A percentile compares a stretch with the other conserved stretches of the same genome.
These are phyloP conservation scores for Galaxias olidus DNA, from an alignment of 2,797 vertebrate species.

Conservation along the genomic window DNA sequence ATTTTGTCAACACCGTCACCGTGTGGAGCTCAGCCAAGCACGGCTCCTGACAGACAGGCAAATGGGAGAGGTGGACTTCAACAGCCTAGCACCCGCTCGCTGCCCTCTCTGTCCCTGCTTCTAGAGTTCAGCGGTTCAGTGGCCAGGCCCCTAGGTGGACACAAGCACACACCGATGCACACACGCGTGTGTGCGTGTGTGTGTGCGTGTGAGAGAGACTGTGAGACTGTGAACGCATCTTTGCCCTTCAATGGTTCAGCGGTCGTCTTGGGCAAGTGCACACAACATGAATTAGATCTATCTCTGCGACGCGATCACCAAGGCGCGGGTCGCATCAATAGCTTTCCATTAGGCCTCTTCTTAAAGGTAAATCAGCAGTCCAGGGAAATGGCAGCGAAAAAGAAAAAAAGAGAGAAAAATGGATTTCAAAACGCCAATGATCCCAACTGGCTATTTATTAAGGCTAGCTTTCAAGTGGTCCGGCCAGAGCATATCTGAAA, in stretches of 20 bases:
- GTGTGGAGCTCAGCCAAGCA: conserved; percentile 73
- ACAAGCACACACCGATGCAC: conserved; percentile 29
- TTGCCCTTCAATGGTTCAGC: conserved; percentile 20
- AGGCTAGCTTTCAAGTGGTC: no score
- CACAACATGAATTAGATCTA: conserved; percentile 21
- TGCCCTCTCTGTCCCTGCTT: conserved; percentile 50
- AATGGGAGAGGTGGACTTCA: conserved; percentile 76
- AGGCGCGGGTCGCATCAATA: conserved; percentile 50
- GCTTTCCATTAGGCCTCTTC: conserved; percentile 51
- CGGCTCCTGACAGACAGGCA: conserved; percentile 76
- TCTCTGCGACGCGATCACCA: conserved; percentile 51
- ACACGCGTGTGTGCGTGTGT: conserved; percentile 11
- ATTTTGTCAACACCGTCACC: conserved; percentile 78
- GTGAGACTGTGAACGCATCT: conserved; percentile 21
- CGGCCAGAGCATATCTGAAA: no score
- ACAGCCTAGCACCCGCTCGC: conserved; percentile 68
- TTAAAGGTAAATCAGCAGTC: conserved; percentile 34
- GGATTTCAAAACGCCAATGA: no score
- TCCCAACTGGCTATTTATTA: no score
- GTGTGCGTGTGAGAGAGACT: no score
- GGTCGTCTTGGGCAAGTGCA: conserved; percentile 10
- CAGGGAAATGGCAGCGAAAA: conserved; percentile 33
- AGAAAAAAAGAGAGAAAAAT: conserved; percentile 41
- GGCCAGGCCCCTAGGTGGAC: not conserved
- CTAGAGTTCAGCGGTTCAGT: conserved; percentile 50